A percentile compares a stretch with the other conserved stretches of the same genome.
These are phyloP conservation scores for Monochamus alternatus DNA, from an alignment of 2,888 invertebrate species.

Conservation along the genomic window DNA sequence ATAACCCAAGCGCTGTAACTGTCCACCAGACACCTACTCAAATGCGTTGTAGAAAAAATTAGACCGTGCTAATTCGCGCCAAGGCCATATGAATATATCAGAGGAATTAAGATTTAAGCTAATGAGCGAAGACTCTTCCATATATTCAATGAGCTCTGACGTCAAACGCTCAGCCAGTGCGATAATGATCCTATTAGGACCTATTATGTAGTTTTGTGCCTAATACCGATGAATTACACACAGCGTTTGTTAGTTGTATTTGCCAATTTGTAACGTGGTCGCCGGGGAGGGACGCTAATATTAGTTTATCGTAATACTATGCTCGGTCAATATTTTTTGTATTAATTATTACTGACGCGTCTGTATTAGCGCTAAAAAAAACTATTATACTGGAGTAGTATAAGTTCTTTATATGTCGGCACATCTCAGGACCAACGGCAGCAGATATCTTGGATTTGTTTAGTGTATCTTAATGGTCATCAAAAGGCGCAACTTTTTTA, in stretches of 20 bases:
- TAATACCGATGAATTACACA: constrained; percentile 5
- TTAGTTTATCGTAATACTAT: neutral
- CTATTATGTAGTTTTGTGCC: constrained; percentile 35
- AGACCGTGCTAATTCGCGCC: constrained; percentile 61
- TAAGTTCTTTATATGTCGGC: too few relatives aligned
- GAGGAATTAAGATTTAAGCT: constrained; percentile 61
- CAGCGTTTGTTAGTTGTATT: neutral
- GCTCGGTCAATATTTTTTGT: neutral
- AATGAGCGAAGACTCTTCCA: constrained; percentile 56
- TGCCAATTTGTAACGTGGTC: constrained; percentile 1
- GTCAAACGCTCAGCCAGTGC: constrained; percentile 37
- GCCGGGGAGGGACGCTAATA: neutral
- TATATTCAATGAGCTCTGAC: constrained; percentile 36
- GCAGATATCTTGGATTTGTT: too few relatives aligned
- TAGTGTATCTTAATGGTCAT: too few relatives aligned
- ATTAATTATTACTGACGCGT: neutral
- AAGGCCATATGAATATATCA: constrained; percentile 66
- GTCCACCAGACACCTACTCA: constrained; percentile 24
- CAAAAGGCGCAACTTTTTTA: too few relatives aligned
- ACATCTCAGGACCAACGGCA: too few relatives aligned
- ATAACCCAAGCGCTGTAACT: constrained; percentile 2
- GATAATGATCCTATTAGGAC: constrained; percentile 43
- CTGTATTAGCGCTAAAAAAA: neutral
- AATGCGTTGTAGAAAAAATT: constrained; percentile 46
- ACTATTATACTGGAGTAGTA: neutral